Evolutionary conservation across 2,113 vertebrate species (phyloP), one percentile per base, ranked within the genome.

Genomic region (Bombycilla garrulus): DNA sequence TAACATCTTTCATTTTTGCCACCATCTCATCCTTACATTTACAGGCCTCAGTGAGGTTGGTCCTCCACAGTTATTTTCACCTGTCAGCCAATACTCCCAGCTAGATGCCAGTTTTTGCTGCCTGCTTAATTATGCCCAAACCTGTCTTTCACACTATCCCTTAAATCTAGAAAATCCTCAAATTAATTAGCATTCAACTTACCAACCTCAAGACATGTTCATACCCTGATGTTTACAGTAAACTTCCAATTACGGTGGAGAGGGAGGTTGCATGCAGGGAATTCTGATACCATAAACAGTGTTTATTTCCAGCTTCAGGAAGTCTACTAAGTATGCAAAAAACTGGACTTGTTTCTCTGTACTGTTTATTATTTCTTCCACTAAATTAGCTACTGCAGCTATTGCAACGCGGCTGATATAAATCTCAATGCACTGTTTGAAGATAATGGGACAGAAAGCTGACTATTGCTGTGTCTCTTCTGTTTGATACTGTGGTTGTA

Each of bases 271-370:
- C 16, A 77, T 17, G 35, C 35, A 78, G 40, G 60, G 45, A 87
- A 88, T 76, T 93, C 51, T 81, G 78, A 69, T 82, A 82, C 61
- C 38, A 78, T 45, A 90, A 95, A 45, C 45, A 90, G 13, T 70
- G n/a, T n/a, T 96, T 79, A 57, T 28, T 53, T 93, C 67, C 71
- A 95, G 57, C 40, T 77, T 73, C 71, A 80, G 82, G 44, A 92
- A 90, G 48, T 70, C 69, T 88, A 20, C 40, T 44, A 62, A 51
- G 50, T 35, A 90, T 57, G 58, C 47, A 93, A 92, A 88, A 78
- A 83, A 57, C n/a, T 76, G 56, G 57, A 56, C 53, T 57, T 13
- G 6, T 53, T 62, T 31, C n/a, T 66, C 31, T 89, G 29, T 64
- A 21, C 31, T 60, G 10, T 58, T 92, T 88, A 61, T 65, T 84